phyloP scores from a whole-genome alignment of 2,113 vertebrate species.

The Pyrgilauda ruficollis region DNA sequence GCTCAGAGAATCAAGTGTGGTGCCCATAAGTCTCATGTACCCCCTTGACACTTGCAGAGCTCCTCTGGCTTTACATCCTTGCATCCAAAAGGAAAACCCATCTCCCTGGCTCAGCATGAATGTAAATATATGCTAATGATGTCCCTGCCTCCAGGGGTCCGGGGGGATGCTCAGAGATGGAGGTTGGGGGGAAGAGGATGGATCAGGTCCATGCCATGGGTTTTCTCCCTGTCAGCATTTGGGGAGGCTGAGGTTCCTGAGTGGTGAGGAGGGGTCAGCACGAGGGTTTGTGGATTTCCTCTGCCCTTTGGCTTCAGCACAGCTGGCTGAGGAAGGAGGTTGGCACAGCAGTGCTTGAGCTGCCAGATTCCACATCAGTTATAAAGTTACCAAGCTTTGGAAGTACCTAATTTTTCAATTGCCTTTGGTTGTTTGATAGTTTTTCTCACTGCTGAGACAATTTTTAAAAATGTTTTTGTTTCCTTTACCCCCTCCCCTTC shows the following conservation, averaged over 20 bases:
- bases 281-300: background rate
- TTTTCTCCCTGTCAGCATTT: background rate
- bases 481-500: background rate
- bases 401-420: background rate
- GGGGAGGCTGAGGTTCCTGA: background rate
- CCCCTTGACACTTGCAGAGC: background rate
- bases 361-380: background rate
- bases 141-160: background rate
- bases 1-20: fast-evolving
- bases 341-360: background rate
- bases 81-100: background rate
- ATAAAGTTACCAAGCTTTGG: background rate
- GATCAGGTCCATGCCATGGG: background rate
- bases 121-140: background rate
- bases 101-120: background rate
- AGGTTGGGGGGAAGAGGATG: background rate
- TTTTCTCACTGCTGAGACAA: background rate
- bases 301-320: background rate
- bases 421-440: background rate
- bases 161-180: background rate
- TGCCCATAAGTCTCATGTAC: fast-evolving
- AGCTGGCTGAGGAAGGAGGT: background rate
- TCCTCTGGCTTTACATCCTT: background rate
- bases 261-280: background rate
- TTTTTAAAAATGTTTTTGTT: background rate